Percentiles rank a stretch among this genome's conserved stretches.
phyloP scores from a whole-genome alignment of 2,888 invertebrate species.

The Xanthia icteritia region DNA sequence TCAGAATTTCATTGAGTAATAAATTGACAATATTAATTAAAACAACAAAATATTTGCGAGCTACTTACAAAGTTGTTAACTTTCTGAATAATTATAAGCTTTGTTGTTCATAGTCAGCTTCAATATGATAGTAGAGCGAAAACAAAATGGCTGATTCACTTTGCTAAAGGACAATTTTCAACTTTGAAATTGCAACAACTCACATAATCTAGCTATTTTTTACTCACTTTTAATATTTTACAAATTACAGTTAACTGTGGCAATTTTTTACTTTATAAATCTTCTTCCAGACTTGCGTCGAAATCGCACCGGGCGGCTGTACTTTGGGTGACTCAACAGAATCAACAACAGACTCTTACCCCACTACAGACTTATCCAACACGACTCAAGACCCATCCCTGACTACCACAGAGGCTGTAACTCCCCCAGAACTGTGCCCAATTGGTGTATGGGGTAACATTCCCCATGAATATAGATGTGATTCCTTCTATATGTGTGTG shows the following conservation, averaged over 20 bases:
- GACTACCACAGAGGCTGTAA: constrained; percentile 24
- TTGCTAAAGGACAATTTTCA: background rate
- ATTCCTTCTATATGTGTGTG: constrained; percentile 75
- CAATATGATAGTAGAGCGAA: background rate
- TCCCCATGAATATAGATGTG: constrained; percentile 72
- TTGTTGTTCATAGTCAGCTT: too few species aligned
- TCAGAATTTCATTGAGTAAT: too few species aligned
- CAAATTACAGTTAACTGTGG: background rate
- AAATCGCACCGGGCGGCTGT: constrained; percentile 47
- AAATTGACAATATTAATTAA: too few species aligned
- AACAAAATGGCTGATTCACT: background rate
- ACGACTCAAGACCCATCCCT: constrained; percentile 5
- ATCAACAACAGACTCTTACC: background rate
- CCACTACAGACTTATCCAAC: constrained; percentile 11
- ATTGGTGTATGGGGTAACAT: constrained; percentile 71
- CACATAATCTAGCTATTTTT: background rate
- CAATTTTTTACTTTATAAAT: background rate
- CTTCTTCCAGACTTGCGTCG: constrained; percentile 39
- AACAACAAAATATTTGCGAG: too few species aligned
- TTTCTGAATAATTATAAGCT: background rate
- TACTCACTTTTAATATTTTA: background rate
- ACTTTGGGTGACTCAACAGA: constrained; percentile 35
- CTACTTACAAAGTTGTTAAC: background rate
- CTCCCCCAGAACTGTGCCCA: constrained; percentile 64
- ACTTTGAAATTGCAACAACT: background rate